A percentile compares a stretch with the other conserved stretches of the same genome.
phyloP scores from a whole-genome alignment of 1,140 invertebrate species.

The Lordiphosa collinella region DNA sequence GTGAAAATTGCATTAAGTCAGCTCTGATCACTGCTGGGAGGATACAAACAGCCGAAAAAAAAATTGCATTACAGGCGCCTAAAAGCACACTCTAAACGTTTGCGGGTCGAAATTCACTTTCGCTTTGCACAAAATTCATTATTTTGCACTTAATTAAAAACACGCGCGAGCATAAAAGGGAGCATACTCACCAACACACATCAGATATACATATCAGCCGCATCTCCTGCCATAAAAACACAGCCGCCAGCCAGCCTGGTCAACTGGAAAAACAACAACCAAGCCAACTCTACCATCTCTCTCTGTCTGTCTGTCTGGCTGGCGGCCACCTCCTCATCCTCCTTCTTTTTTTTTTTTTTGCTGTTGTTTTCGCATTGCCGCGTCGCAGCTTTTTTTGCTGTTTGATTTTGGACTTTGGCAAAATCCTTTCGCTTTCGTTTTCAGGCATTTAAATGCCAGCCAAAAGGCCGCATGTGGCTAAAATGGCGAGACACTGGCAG shows the following conservation, averaged over 20 bases:
- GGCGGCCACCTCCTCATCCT: slow-evolving; percentile 17
- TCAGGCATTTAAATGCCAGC: slow-evolving; percentile 71
- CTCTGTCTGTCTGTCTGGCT: slow-evolving; percentile 20
- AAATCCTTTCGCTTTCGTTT: slow-evolving; percentile 78
- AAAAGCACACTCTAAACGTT: slow-evolving; percentile 3
- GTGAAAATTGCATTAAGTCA: slow-evolving; percentile 55
- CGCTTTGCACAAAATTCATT: slow-evolving; percentile 40
- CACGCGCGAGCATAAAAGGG: slow-evolving; percentile 30
- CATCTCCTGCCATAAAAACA: slow-evolving; percentile 26
- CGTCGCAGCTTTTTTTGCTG: slow-evolving; percentile 60
- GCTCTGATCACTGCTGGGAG: slow-evolving; percentile 49
- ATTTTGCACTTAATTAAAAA: slow-evolving; percentile 75
- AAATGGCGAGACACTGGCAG: slow-evolving; percentile 45
- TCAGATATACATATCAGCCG: slow-evolving; percentile 52
- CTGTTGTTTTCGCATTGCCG: slow-evolving; percentile 42
- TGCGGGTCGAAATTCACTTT: slow-evolving; percentile 36
- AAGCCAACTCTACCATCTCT: background rate
- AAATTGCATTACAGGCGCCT: slow-evolving; percentile 3
- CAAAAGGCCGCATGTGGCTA: slow-evolving; percentile 37
- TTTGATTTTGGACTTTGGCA: slow-evolving; percentile 76
- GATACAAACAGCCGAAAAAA: slow-evolving; percentile 22
- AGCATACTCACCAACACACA: slow-evolving; percentile 6
- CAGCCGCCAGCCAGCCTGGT: slow-evolving; percentile 55
- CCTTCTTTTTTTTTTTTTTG: background rate
- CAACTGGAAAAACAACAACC: slow-evolving; percentile 69